phyloP scores from a whole-genome alignment of 1,140 invertebrate genomes.

The Megathymus violae region DNA sequence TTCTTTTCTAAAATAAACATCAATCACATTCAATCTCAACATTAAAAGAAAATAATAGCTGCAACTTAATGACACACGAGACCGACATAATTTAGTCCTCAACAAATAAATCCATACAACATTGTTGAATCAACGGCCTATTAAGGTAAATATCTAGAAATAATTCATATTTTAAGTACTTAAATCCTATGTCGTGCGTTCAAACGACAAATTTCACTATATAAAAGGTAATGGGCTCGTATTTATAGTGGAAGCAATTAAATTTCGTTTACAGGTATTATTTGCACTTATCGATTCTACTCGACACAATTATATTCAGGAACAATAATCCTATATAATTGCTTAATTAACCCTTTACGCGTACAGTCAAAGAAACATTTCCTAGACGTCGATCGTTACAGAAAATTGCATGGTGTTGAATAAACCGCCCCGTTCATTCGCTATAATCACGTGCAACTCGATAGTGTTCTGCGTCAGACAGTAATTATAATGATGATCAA shows the following conservation, averaged over 20 bases:
- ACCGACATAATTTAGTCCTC: conserved; percentile 18
- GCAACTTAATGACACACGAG: conserved; percentile 5
- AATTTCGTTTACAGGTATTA: conserved; percentile 51
- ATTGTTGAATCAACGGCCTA: conserved; percentile 5
- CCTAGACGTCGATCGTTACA: conserved; percentile 51
- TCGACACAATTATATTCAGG: conserved; percentile 59
- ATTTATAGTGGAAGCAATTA: conserved; percentile 56
- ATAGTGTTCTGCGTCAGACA: conserved; percentile 25
- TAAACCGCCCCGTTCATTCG: conserved; percentile 41
- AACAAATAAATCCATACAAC: conserved; percentile 16
- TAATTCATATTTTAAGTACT: conserved; percentile 26
- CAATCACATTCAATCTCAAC: conserved; percentile 16
- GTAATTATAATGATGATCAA: conserved; percentile 54
- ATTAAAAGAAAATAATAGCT: conserved; percentile 13
- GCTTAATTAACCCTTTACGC: conserved; percentile 70
- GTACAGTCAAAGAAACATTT: conserved; percentile 56
- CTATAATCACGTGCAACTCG: conserved; percentile 17
- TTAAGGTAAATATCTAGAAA: conserved; percentile 22
- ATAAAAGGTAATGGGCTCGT: conserved; percentile 48
- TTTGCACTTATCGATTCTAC: conserved; percentile 53
- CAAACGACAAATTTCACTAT: conserved; percentile 38
- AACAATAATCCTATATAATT: conserved; percentile 74
- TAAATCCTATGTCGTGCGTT: conserved; percentile 12
- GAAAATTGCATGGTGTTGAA: conserved; percentile 55
- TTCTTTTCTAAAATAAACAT: background rate